Conservation (phyloP, 2,113 vertebrate genomes). For the Lepus europaeus region DNA sequence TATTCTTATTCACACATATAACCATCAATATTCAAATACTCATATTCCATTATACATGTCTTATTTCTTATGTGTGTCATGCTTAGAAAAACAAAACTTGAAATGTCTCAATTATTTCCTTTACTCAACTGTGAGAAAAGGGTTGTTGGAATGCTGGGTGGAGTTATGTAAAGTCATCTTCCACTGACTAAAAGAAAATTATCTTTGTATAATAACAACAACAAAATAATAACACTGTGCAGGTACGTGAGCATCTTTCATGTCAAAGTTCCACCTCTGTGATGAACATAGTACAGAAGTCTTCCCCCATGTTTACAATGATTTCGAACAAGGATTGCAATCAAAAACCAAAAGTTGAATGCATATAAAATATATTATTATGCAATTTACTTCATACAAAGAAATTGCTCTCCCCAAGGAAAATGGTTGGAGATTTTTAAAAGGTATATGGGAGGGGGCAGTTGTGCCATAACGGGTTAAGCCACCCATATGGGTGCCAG, state of each 20-base stretch:
- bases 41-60: background rate
- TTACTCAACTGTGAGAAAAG: background rate
- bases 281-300: background rate
- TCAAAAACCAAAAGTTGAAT: conserved; percentile 73
- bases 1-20: background rate
- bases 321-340: conserved; percentile 37
- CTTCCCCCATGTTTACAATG: background rate
- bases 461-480: too few relatives aligned
- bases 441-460: background rate
- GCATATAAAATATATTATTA: conserved; percentile 51
- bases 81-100: conserved; percentile 16
- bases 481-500: too few relatives aligned
- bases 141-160: conserved; percentile 50
- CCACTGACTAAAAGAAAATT: conserved; percentile 31
- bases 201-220: background rate
- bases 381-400: background rate
- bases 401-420: background rate
- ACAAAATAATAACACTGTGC: conserved; percentile 23
- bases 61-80: background rate
- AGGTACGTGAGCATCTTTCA: background rate
- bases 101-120: conserved; percentile 44
- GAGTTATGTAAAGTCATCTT: background rate
- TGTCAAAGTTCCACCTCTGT: background rate
- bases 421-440: conserved; percentile 28
- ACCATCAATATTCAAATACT: conserved; percentile 10